Percentiles rank a stretch among this genome's conserved stretches.
Conservation (phyloP, 2,888 invertebrate species). For the Callinectes sapidus region DNA sequence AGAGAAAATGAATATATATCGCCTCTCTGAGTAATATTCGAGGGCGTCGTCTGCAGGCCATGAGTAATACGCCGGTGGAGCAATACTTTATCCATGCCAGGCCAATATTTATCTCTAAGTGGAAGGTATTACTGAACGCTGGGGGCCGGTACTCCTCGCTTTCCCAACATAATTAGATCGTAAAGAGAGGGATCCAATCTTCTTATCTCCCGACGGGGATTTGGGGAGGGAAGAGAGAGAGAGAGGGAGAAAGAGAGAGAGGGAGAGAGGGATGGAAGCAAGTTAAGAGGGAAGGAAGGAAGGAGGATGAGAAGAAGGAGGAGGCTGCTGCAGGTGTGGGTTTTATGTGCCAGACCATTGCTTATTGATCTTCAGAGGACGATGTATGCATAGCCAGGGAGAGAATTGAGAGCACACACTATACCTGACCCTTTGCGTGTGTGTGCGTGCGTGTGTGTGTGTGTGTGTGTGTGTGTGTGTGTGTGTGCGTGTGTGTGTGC, state of each 20-base stretch:
- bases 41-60: background rate
- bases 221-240: slow-evolving; percentile 14
- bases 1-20: slow-evolving; percentile 25
- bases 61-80: background rate
- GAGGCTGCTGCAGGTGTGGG: slow-evolving; percentile 4
- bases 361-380: background rate
- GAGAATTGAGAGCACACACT: slow-evolving; percentile 10
- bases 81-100: slow-evolving; percentile 17
- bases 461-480: background rate
- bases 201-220: slow-evolving; percentile 16
- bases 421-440: background rate
- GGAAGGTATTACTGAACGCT: slow-evolving; percentile 20
- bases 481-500: background rate
- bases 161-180: slow-evolving; percentile 21
- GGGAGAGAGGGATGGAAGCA: background rate
- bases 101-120: slow-evolving; percentile 21
- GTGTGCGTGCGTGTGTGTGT: no score
- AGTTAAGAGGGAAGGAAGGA: background rate
- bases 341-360: slow-evolving; percentile 1
- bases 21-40: slow-evolving; percentile 25
- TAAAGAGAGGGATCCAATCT: slow-evolving; percentile 25
- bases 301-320: background rate
- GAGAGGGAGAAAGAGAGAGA: background rate
- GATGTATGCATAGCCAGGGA: slow-evolving; percentile 16
- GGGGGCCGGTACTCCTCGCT: slow-evolving; percentile 1